Conservation (phyloP, 2,797 vertebrate genomes). For the Notamacropus eugenii region DNA sequence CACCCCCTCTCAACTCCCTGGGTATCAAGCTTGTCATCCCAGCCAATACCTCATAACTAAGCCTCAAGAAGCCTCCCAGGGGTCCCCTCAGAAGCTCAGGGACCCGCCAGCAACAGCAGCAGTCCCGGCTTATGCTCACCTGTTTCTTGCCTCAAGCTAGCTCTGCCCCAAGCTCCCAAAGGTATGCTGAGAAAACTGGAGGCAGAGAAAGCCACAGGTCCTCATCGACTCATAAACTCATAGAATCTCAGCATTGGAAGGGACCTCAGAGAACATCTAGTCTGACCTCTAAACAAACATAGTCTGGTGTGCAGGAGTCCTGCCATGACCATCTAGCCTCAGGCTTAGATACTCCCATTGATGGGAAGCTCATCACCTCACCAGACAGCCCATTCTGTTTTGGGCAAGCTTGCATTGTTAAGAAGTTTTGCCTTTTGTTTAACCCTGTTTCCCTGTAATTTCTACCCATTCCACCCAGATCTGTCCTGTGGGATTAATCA, state of each 20-base stretch:
- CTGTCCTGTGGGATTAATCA: not conserved
- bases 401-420: not conserved
- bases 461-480: not conserved
- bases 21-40: constrained; percentile 15
- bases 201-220: not conserved
- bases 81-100: constrained; percentile 10
- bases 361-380: not conserved
- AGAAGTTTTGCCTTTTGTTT: not conserved
- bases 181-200: constrained; percentile 36
- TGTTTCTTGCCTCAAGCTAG: no score
- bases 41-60: constrained; percentile 63
- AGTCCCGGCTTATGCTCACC: not conserved
- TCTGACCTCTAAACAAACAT: not conserved
- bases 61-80: constrained; percentile 62
- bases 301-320: not conserved
- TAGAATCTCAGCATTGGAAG: not conserved
- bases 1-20: not conserved
- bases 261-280: not conserved
- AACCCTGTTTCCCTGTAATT: not conserved
- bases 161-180: constrained; percentile 45
- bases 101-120: constrained; percentile 28
- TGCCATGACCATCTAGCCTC: not conserved
- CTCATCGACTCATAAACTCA: not conserved
- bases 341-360: not conserved
- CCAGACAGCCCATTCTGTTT: not conserved